phyloP scores from a whole-genome alignment of 2,888 invertebrate species.

The Stictocephala bisonia region DNA sequence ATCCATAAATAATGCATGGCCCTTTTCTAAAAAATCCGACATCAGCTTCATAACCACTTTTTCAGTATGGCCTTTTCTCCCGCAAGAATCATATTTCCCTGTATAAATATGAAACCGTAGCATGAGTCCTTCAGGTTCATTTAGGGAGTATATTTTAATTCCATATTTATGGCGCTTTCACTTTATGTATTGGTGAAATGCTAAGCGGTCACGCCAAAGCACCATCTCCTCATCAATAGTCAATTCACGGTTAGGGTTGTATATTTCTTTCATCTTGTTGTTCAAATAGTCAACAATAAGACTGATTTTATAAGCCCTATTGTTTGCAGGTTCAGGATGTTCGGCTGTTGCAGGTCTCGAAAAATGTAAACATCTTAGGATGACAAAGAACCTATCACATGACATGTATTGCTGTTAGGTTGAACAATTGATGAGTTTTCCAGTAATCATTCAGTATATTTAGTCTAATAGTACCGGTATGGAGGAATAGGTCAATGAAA shows the following conservation, averaged over 20 bases:
- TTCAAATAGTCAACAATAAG: slow-evolving; percentile 63
- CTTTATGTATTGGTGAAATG: slow-evolving; percentile 61
- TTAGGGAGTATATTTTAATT: slow-evolving; percentile 62
- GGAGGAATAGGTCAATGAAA: too few species aligned
- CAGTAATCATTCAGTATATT: too few species aligned
- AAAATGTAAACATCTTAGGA: slow-evolving; percentile 62
- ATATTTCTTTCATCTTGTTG: slow-evolving; percentile 59
- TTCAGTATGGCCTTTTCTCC: slow-evolving; percentile 44
- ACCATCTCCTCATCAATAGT: slow-evolving; percentile 62
- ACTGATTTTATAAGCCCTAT: slow-evolving; percentile 60
- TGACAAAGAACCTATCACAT: slow-evolving; percentile 61
- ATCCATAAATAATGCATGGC: slow-evolving; percentile 50
- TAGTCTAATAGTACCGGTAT: too few species aligned
- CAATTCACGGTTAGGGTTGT: slow-evolving; percentile 60
- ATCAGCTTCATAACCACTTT: slow-evolving; percentile 49
- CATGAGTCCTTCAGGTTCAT: slow-evolving; percentile 61
- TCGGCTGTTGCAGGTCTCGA: slow-evolving; percentile 56
- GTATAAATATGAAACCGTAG: slow-evolving; percentile 57
- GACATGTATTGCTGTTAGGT: too few species aligned
- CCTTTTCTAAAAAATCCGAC: slow-evolving; percentile 45
- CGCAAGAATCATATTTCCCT: slow-evolving; percentile 56
- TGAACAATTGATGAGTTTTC: too few species aligned
- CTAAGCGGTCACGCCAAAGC: slow-evolving; percentile 61
- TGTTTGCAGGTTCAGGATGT: slow-evolving; percentile 56
- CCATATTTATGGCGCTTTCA: slow-evolving; percentile 59